Evolutionary conservation across 2,888 invertebrate genomes (phyloP).

Genomic region (Megastigmus dorsalis): DNA sequence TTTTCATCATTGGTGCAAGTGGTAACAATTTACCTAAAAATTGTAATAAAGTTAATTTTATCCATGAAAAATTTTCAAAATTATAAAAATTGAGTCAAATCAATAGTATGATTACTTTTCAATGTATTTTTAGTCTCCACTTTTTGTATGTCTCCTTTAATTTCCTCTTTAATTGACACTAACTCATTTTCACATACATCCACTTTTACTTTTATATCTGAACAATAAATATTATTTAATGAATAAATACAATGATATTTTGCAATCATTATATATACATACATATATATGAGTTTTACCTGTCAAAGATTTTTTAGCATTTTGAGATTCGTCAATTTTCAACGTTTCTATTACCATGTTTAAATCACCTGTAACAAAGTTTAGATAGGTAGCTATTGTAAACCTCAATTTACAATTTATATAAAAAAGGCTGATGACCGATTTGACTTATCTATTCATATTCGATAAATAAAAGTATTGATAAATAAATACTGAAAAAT

Average conservation of each 20-base stretch:
- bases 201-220: neutral
- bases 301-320: neutral
- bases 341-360: neutral
- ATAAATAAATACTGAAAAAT: neutral
- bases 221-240: neutral
- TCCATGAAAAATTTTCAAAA: too few relatives aligned
- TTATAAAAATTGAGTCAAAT: too few relatives aligned
- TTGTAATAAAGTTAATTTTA: too few relatives aligned
- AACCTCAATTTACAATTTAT: neutral
- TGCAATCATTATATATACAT: neutral
- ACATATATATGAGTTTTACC: neutral
- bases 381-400: neutral
- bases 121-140: neutral
- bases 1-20: too few relatives aligned
- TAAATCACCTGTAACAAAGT: constrained; percentile 4
- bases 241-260: neutral
- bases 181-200: neutral
- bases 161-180: neutral
- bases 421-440: too few relatives aligned
- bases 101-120: neutral
- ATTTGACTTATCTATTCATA: too few relatives aligned
- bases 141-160: neutral
- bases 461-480: neutral
- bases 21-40: too few relatives aligned
- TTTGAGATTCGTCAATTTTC: neutral